Evolutionary conservation across 1,140 invertebrate species (phyloP), one percentile per base, ranked within the genome.

Genomic region (Zophobas atratus): DNA sequence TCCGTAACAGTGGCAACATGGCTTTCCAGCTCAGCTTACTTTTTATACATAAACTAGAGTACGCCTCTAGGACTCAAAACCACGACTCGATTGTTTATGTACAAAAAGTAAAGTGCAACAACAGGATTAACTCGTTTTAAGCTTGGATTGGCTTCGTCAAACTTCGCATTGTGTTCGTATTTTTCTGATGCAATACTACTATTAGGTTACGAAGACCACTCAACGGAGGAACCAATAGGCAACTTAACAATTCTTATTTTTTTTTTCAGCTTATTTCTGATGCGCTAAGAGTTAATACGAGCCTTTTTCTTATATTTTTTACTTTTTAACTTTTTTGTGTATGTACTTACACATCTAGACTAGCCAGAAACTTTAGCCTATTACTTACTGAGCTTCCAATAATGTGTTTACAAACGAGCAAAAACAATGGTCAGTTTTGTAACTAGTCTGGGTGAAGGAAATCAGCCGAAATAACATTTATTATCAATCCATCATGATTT

Each of bases 141-240:
- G 60, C 60, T 67, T 67, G 60, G 60, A 67, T 67, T 67, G 60
- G 60, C 60, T 67, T 67, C 60, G 60, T 67, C 33, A 55, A 67
- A 67, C 60, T 67, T 20, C 60, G 60, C 60, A 41, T 43, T 67
- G 60, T 67, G 39, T 67, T 67, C 60, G 56, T 67, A 35, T 35
- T 57, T 67, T 67, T 67, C 38, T 67, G 49, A 51, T 20, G 60
- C 60, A 60, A 60, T 67, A 67, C n/a, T 67, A 67, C 57, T 20
- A 67, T n/a, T 67, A 60, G 56, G 36, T 35, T 8, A 67, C 41
- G 60, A 67, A 53, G 20, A 53, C 4, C 2, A 20, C 20, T 46
- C 43, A 46, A 46, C 49, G 49, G 55, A 57, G 34, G 55, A 57
- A 8, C 5, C 49, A 2, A 33, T 57, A 35, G 20, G 20, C 55